These are phyloP conservation scores for Mimas tiliae DNA, from an alignment of 2,888 invertebrate genomes.

Conservation along the genomic window DNA sequence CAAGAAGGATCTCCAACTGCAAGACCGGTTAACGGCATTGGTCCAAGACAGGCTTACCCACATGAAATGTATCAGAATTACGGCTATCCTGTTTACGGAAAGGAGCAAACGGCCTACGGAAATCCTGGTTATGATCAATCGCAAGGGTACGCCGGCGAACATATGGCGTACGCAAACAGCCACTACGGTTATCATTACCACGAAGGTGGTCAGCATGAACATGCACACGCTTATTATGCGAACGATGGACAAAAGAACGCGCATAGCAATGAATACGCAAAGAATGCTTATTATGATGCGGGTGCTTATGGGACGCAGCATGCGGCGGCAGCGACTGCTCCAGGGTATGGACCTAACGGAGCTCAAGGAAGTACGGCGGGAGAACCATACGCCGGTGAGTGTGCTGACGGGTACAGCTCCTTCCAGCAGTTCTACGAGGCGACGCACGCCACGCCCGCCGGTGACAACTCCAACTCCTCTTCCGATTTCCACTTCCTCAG, in stretches of 20 bases:
- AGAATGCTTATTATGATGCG: conserved; percentile 78
- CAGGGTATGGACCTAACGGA: conserved; percentile 44
- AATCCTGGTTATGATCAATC: conserved; percentile 84
- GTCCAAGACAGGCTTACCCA: conserved; percentile 69
- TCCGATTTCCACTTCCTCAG: conserved; percentile 97
- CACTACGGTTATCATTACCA: conserved; percentile 83
- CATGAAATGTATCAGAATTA: conserved; percentile 82
- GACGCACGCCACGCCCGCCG: conserved; percentile 80
- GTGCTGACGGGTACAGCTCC: conserved; percentile 87
- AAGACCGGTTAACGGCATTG: conserved; percentile 71
- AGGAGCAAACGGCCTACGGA: conserved; percentile 81
- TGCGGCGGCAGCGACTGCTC: conserved; percentile 57
- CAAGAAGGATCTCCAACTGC: conserved; percentile 68
- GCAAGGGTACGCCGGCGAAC: conserved; percentile 73
- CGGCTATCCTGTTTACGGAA: conserved; percentile 80
- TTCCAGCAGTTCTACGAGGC: conserved; percentile 89
- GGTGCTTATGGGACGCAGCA: conserved; percentile 70
- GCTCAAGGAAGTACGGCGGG: conserved; percentile 67
- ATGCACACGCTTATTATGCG: conserved; percentile 74
- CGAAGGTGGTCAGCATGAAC: conserved; percentile 72
- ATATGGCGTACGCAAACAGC: conserved; percentile 75
- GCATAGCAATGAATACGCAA: conserved; percentile 79
- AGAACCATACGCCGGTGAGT: conserved; percentile 77
- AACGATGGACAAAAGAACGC: conserved; percentile 80
- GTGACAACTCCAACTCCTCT: conserved; percentile 95